These are phyloP conservation scores for Dicerorhinus sumatrensis DNA, from an alignment of 2,113 vertebrate genomes.

Conservation along the genomic window DNA sequence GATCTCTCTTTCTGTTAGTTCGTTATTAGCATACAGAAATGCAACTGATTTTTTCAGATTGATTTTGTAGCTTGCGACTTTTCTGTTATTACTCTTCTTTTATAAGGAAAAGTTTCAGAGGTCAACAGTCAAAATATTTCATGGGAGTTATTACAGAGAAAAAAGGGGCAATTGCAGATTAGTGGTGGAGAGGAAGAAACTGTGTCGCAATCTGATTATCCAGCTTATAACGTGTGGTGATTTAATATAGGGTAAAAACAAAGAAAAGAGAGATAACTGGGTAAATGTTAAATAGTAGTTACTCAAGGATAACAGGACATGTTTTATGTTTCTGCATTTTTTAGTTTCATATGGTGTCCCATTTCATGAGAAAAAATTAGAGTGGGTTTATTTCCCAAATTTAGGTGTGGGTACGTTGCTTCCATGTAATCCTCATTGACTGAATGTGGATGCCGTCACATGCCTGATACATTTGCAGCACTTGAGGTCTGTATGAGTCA, in stretches of 20 bases:
- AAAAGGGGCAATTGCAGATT: neutral
- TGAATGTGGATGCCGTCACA: neutral
- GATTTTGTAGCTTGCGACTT: too few relatives aligned
- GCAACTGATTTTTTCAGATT: too few relatives aligned
- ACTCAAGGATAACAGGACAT: neutral
- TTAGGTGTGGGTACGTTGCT: neutral
- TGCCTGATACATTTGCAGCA: neutral
- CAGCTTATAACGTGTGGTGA: neutral
- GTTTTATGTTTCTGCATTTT: neutral
- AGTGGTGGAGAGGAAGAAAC: neutral
- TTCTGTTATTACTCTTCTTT: neutral
- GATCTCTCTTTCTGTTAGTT: too few relatives aligned
- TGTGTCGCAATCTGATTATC: neutral
- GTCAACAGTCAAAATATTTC: neutral
- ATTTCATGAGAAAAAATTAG: neutral
- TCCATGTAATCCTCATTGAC: neutral
- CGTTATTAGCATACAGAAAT: too few relatives aligned
- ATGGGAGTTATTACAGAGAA: neutral
- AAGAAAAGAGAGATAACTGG: neutral
- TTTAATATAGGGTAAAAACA: neutral
- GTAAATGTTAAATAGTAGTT: neutral
- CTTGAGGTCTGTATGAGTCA: constrained; percentile 58
- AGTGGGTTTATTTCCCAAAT: neutral
- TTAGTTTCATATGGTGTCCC: neutral
- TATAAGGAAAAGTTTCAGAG: neutral